These are phyloP conservation scores for Pachydiplax longipennis DNA, from an alignment of 2,888 invertebrate species.

Conservation along the genomic window DNA sequence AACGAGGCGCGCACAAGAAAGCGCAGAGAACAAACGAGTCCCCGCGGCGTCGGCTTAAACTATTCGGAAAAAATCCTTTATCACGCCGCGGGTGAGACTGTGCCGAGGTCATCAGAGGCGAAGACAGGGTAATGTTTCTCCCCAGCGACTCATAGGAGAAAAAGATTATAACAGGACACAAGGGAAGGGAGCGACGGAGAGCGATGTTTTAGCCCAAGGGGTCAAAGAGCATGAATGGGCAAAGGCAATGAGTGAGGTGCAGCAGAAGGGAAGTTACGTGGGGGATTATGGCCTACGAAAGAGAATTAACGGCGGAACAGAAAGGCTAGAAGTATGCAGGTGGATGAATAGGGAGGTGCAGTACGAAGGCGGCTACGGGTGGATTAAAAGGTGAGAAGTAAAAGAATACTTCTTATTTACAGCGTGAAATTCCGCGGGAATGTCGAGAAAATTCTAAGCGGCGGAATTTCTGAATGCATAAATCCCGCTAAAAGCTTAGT, in stretches of 20 bases:
- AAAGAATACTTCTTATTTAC: too few species aligned
- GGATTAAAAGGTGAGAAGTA: too few species aligned
- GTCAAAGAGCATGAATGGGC: background rate
- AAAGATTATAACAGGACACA: background rate
- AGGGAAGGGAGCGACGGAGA: background rate
- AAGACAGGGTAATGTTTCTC: background rate
- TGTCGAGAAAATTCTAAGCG: too few species aligned
- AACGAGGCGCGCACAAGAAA: background rate
- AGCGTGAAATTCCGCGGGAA: too few species aligned
- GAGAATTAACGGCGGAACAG: background rate
- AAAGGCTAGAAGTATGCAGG: too few species aligned
- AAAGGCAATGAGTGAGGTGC: background rate
- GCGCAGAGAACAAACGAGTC: background rate
- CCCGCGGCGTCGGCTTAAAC: background rate
- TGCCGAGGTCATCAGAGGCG: background rate
- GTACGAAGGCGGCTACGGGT: too few species aligned
- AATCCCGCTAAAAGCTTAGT: too few species aligned
- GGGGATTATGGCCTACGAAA: background rate
- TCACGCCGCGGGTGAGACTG: background rate
- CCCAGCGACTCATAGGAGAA: background rate
- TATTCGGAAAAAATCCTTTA: background rate
- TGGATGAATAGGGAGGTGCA: too few species aligned
- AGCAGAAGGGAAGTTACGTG: background rate
- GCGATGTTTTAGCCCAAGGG: background rate
- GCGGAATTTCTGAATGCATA: too few species aligned